Evolutionary conservation across 2,797 vertebrate species (phyloP), one percentile per base, ranked within the genome.

Genomic region (Choloepus didactylus): DNA sequence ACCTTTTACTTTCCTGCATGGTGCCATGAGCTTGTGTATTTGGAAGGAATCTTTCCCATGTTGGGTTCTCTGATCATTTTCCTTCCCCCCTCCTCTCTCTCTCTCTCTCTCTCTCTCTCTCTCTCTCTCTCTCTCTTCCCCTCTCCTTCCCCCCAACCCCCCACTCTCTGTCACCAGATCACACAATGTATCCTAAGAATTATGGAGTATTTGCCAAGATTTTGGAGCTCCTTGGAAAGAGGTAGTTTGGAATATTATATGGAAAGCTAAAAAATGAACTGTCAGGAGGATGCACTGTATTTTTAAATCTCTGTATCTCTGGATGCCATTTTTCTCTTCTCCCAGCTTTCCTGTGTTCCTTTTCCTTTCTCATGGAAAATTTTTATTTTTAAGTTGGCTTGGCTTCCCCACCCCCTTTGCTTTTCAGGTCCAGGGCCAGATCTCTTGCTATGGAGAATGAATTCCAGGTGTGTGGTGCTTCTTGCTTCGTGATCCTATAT

Each of bases 311-410:
- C 76, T 18, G 51, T 4, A 44, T 75, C 73, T 76, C 75, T 89
- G 77, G 49, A 70, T 93, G n/a, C 35, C 16, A 38, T 70, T 62
- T 19, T 31, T 38, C 21, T 46, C 60, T 41, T 80, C 54, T 56
- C 25, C 10, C 49, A 87, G 64, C 0, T 73, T 83, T 75, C 38
- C 19, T 18, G 0, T 15, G 67, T 23, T 91, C 35, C 41, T 81
- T 88, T 56, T 69, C 21, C 54, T 79, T 91, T 95, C 54, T 80
- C 6, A 2, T 46, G 54, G 77, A 51, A 87, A 87, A 54, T 60
- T 87, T 92, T 94, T 91, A 76, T 95, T 96, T 95, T 96, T 94
- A 89, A 79, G 56, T 76, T 89, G 84, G 69, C 70, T 44, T 82
- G 62, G 44, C 46, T 67, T 8, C 49, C 51, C 9, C 9, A 23